Conservation (phyloP, 2,888 invertebrate genomes). For the Loripinus fragilis region DNA sequence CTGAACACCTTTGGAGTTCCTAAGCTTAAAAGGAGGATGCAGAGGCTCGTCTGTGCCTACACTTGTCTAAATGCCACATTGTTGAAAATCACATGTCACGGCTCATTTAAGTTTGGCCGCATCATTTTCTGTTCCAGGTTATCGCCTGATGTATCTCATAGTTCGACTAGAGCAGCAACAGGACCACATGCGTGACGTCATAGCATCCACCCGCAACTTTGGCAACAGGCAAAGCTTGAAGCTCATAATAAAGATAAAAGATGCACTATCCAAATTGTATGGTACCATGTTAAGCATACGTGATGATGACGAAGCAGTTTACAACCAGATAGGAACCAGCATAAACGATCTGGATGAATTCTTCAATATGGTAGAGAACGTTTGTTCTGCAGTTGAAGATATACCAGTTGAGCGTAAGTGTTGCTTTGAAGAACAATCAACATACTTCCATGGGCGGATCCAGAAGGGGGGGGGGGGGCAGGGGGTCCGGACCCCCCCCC, state of each 20-base stretch:
- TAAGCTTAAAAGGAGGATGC: no score
- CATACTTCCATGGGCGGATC: no score
- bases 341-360: not conserved
- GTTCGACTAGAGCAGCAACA: slow-evolving; percentile 18
- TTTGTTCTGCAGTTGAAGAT: slow-evolving; percentile 3
- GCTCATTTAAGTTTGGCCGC: no score
- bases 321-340: not conserved
- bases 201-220: not conserved
- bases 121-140: not conserved
- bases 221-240: not conserved
- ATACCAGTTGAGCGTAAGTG: not conserved
- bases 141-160: slow-evolving; percentile 18
- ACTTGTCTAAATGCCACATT: no score
- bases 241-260: slow-evolving; percentile 14
- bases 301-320: not conserved
- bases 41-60: no score
- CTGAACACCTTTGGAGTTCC: no score
- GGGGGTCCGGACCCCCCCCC: no score
- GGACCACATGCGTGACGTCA: slow-evolving; percentile 19
- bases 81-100: no score
- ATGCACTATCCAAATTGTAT: slow-evolving; percentile 11
- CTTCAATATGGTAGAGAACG: slow-evolving; percentile 9
- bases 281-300: slow-evolving; percentile 7
- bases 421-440: no score
- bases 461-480: no score